Percentiles rank a stretch among this genome's conserved stretches.
phyloP scores from a whole-genome alignment of 1,140 invertebrate genomes.

The Mactra quadrangularis region DNA sequence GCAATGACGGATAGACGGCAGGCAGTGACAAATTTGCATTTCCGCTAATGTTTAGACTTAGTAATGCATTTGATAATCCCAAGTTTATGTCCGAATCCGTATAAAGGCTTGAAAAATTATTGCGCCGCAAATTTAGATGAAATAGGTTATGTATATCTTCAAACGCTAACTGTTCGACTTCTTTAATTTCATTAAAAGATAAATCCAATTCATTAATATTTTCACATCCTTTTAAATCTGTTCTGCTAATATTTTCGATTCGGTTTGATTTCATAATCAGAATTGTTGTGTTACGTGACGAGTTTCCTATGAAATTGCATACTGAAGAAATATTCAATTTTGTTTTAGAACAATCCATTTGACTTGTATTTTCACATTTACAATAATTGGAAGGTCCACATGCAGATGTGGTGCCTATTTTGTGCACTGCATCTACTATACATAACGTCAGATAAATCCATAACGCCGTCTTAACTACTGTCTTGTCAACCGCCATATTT shows the following conservation, averaged over 20 bases:
- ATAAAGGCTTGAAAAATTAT: background rate
- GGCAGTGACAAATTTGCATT: background rate
- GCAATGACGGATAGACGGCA: background rate
- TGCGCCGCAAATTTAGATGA: slow-evolving; percentile 4
- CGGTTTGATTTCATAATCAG: background rate
- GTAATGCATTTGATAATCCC: background rate
- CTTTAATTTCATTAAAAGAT: slow-evolving; percentile 7
- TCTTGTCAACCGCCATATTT: too few species aligned
- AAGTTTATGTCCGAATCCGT: too few species aligned
- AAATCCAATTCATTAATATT: slow-evolving; percentile 36
- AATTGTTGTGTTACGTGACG: too few species aligned
- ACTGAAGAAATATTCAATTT: background rate
- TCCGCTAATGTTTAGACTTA: slow-evolving; percentile 10
- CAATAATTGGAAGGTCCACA: slow-evolving; percentile 8
- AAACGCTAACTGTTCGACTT: slow-evolving; percentile 20
- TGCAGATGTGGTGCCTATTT: too few species aligned
- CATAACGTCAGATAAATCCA: too few species aligned
- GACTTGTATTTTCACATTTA: background rate
- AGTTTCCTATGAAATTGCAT: background rate
- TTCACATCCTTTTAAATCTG: slow-evolving; percentile 44
- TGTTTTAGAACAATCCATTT: slow-evolving; percentile 10
- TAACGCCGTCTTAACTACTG: too few species aligned
- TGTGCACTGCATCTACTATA: too few species aligned
- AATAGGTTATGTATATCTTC: background rate
- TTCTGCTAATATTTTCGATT: background rate